Evolutionary conservation across 2,113 vertebrate genomes (phyloP).

Genomic region (Halcyon malimbica): DNA sequence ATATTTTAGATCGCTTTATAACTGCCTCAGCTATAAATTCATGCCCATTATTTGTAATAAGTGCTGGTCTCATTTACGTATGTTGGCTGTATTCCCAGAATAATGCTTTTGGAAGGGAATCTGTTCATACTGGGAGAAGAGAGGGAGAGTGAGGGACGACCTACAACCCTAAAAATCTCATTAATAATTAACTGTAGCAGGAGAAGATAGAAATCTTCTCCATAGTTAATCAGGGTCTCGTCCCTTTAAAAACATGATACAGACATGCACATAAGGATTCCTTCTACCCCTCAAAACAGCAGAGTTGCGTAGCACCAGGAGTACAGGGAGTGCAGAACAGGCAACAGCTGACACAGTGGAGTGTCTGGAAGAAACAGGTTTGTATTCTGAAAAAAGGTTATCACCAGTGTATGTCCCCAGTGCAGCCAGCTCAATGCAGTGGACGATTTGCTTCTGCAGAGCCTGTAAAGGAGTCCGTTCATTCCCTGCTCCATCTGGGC

Average conservation of each 20-base stretch:
- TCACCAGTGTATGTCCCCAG: not conserved
- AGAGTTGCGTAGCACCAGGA: not conserved
- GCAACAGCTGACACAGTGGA: rapidly evolving
- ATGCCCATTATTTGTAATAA: slow-evolving; percentile 53
- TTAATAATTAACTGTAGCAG: not conserved
- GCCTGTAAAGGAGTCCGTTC: not conserved
- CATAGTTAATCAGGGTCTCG: not conserved
- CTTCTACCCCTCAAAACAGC: not conserved
- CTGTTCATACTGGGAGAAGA: not conserved
- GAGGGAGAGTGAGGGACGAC: not conserved
- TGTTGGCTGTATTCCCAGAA: slow-evolving; percentile 54
- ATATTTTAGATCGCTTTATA: slow-evolving; percentile 49
- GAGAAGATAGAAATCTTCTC: not conserved
- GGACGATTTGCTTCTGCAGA: not conserved
- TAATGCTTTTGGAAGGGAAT: slow-evolving; percentile 44
- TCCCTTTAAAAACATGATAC: not conserved
- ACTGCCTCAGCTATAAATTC: slow-evolving; percentile 40
- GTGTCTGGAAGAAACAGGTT: not conserved
- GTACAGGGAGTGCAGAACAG: not conserved
- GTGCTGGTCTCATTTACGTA: slow-evolving; percentile 20
- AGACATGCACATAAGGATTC: not conserved
- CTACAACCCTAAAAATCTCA: not conserved
- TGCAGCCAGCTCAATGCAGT: not conserved
- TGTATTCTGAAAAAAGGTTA: not conserved
- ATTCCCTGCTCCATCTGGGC: not conserved